Percentiles rank a stretch among this genome's conserved stretches.
phyloP scores from a whole-genome alignment of 1,140 invertebrate species.

The Bombus difficillimus region DNA sequence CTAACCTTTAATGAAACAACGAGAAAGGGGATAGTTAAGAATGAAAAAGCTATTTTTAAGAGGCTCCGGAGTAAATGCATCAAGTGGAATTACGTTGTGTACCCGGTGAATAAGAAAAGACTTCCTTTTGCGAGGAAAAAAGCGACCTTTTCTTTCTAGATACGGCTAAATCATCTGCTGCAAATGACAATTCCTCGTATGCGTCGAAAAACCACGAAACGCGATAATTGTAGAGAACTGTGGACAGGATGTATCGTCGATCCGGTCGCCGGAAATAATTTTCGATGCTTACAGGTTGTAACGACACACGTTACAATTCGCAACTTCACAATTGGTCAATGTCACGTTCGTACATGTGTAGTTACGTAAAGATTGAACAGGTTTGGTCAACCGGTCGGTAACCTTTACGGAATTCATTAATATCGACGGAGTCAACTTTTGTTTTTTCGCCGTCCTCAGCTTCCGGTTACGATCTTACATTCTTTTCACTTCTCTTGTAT shows the following conservation, averaged over 20 bases:
- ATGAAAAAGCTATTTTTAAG: neutral
- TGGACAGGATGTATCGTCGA: conserved; percentile 62
- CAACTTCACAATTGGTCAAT: conserved; percentile 73
- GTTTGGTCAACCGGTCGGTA: conserved; percentile 50
- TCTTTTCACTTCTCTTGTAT: neutral
- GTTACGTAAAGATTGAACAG: conserved; percentile 25
- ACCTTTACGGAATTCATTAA: conserved; percentile 46
- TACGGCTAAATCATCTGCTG: neutral
- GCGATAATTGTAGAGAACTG: conserved; percentile 33
- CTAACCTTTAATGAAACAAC: neutral
- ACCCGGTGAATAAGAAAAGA: no score
- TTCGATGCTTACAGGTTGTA: conserved; percentile 61
- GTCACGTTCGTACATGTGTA: conserved; percentile 71
- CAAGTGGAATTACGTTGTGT: neutral
- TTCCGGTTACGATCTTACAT: neutral
- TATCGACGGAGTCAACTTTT: neutral
- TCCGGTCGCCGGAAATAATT: conserved; percentile 72
- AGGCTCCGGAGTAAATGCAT: no score
- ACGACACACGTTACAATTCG: conserved; percentile 60
- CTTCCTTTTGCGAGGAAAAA: neutral
- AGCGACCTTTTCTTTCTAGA: neutral
- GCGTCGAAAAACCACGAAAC: conserved; percentile 31
- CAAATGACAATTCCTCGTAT: conserved; percentile 11
- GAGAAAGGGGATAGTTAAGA: neutral
- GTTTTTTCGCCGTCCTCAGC: neutral